Base-by-base conservation (phyloP, 2,888 invertebrate genomes). In the Parnassius apollo region DNA sequence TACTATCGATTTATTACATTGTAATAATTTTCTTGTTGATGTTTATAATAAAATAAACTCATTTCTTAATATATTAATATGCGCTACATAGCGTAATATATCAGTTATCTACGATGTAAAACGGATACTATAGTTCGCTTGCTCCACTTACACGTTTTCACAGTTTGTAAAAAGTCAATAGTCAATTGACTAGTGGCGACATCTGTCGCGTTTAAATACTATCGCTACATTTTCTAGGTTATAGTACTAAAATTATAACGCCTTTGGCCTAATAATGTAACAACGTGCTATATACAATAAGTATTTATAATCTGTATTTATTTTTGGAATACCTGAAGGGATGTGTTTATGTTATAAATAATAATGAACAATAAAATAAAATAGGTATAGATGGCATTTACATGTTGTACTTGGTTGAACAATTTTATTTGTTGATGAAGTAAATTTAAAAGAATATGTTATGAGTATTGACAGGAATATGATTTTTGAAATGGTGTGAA, bases 161-260 rank as follows among this genome's bases (percentile, higher is more conserved):
- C 68, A 68, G 67, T 57, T 67, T 66, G 68, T 64, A 68, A 67
- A 71, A 76, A 75, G 77, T 76, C 77, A 75, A 77, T 77, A 74
- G 75, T 59, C 64, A 67, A 66, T 66, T 61, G 59, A 68, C 71
- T 11, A 53, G 67, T 79, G 74, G 83, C 82, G 86, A 76, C 86
- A 85, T 78, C 86, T 86, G 69, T 68, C 62, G 71, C 64, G 66
- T 68, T 65, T 70, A 61, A 66, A 65, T 71, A 75, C 69, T 69
- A 61, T 58, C 60, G 50, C 59, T 57, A 62, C 56, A 66, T 76
- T 71, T 77, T 76, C 70, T 76, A 78, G 80, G 81, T 80, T 80
- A 81, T 61, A 59, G 59, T 59, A 71, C 68, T 70, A 72, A 73
- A 72, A 74, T 75, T 75, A 72, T 66, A 69, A 64, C 57, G 59